Evolutionary conservation across 2,113 vertebrate species (phyloP).

Genomic region (Xerus inauris): DNA sequence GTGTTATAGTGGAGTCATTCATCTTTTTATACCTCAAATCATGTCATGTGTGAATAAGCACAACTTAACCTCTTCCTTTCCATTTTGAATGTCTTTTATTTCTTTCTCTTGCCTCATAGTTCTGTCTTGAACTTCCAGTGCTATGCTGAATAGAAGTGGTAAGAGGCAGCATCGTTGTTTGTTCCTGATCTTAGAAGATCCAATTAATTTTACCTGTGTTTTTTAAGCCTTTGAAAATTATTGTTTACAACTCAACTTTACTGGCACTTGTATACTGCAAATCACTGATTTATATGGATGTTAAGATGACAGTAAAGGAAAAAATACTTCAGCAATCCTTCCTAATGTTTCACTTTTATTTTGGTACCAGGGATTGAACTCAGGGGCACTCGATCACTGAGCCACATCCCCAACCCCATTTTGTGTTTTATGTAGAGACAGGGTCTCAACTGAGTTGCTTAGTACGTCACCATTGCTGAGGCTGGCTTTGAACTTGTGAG

Average conservation of each 20-base stretch:
- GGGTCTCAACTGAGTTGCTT: too few species aligned
- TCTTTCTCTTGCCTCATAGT: not conserved
- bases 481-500: too few species aligned
- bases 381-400: too few species aligned
- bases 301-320: not conserved
- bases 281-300: not conserved
- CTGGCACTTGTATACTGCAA: not conserved
- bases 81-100: not conserved
- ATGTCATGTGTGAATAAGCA: not conserved
- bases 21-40: not conserved
- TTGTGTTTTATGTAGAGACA: too few species aligned
- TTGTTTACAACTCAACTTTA: not conserved
- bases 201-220: not conserved
- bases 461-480: too few species aligned
- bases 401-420: too few species aligned
- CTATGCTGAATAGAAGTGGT: not conserved
- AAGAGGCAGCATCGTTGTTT: not conserved
- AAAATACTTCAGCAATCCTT: not conserved
- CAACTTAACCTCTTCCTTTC: not conserved
- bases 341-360: not conserved
- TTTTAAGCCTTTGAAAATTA: constrained; percentile 46
- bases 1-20: not conserved
- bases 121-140: not conserved
- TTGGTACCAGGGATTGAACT: too few species aligned
- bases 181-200: not conserved